Evolutionary conservation across 2,797 vertebrate genomes (phyloP), one percentile per base, ranked within the genome.

Genomic region (Aldrovandia affinis): DNA sequence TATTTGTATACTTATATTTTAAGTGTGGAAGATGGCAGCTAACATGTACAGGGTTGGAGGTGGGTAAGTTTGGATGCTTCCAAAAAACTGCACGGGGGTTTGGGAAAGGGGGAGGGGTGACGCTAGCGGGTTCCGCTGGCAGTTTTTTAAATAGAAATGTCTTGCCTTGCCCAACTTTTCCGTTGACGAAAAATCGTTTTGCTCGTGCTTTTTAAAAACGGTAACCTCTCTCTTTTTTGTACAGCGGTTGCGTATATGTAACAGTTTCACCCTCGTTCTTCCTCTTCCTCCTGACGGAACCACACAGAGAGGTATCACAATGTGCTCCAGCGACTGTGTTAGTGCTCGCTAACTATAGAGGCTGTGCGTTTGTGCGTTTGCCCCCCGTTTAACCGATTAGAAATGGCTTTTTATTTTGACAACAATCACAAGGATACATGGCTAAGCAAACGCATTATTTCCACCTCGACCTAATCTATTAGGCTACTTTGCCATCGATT

Each of bases 41-140:
- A 83, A 83, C 70, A 83, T 83, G 73, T 83, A 83, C 82, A 83
- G 82, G 82, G 82, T 83, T 59, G 82, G 82, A 83, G 82, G 82
- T 83, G 82, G 82, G 82, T 83, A 83, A 83, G 82, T 83, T 83
- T 78, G 82, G 75, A 83, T 54, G 81, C 63, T 75, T 77, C 81
- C 81, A 83, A 83, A n/a, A n/a, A 83, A 83, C 63, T 83, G 81
- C 63, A 83, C 47, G 52, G 68, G 68, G 68, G 81, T 79, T 52
- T 77, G 63, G n/a, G 42, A 83, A 77, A 70, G 68, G 47, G 61
- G 81, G 68, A 63, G 81, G 63, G 63, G 63, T 83, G n/a, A 52
- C 65, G 22, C 20, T 52, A 83, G 63, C 36, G 81, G 81, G 65
- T 39, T n/a, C 12, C 28, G 47, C 68, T 54, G 28, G 28, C 47